Evolutionary conservation across 2,113 vertebrate genomes (phyloP), one percentile per base, ranked within the genome.

Genomic region (Lampris incognitus): DNA sequence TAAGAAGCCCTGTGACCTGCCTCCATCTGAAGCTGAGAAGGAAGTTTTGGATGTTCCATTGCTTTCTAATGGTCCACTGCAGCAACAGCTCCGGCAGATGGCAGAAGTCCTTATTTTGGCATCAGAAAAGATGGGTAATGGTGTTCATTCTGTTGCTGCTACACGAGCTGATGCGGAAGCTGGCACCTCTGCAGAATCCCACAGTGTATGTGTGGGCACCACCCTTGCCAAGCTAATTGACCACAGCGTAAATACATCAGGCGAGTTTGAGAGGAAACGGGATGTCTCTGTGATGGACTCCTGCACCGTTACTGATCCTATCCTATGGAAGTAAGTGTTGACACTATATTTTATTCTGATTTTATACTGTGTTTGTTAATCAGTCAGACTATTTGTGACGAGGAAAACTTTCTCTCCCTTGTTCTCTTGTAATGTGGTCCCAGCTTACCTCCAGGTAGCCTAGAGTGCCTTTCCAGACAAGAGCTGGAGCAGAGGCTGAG

Each of bases 401-500:
- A 3, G 50, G 13, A 10, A 9, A 52, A 46, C 46, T 37, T 36
- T 60, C 1, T 59, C 68, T 74, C 37, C 42, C 11, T 49, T 9
- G 6, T 41, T 3, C n/a, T 9, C 55, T 78, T 4, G 55, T 58
- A 2, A 6, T 57, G 36, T 75, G 13, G 6, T 74, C 8, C 39
- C 85, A 98, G 97, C 68, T 91, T 88, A 63, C 89, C 93, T 60
- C 92, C 89, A n/a, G 95, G 94, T 60, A 93, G 92, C 79, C 85
- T 98, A 74, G 91, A 90, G 61, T 13, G 78, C 49, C 84, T 97
- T 41, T 90, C 95, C 0, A 94, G 94, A 66, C 82, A 80, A 3
- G 96, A 97, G 83, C 88, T 99, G 70, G 96, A 98, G 83, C 93
- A 94, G 81, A 93, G 95, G 39, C 82, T 99, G 76, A 91, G 93